Conservation (phyloP, 1,140 invertebrate species). For the Leucophenga varia region DNA sequence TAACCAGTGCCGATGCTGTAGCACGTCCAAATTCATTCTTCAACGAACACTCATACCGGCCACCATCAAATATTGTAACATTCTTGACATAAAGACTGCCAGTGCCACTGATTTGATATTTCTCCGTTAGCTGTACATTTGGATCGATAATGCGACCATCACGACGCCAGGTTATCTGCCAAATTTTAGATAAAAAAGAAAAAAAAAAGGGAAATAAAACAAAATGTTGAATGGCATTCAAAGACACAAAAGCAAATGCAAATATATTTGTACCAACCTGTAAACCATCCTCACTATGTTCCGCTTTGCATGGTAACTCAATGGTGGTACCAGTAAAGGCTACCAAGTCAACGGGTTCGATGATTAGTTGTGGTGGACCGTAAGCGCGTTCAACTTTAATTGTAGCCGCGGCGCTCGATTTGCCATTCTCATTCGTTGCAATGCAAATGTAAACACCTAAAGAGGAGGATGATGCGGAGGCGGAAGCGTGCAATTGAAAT, state of each 20-base stretch:
- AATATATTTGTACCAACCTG: background rate
- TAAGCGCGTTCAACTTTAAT: slow-evolving; percentile 62
- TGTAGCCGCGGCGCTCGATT: slow-evolving; percentile 65
- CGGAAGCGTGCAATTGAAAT: background rate
- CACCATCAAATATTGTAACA: slow-evolving; percentile 67
- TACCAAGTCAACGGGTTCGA: slow-evolving; percentile 70
- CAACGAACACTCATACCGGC: slow-evolving; percentile 85
- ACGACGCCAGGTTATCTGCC: background rate
- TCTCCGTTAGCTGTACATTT: slow-evolving; percentile 47
- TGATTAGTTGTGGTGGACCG: slow-evolving; percentile 61
- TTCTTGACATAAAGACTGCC: slow-evolving; percentile 77
- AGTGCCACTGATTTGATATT: slow-evolving; percentile 63
- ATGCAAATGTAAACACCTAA: slow-evolving; percentile 79
- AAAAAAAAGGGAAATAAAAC: too few relatives aligned
- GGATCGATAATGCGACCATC: background rate
- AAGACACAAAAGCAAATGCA: background rate
- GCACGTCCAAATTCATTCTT: slow-evolving; percentile 74
- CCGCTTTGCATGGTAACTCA: slow-evolving; percentile 75
- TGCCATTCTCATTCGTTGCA: slow-evolving; percentile 70
- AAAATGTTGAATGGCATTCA: too few relatives aligned
- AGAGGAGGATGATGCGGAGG: too few relatives aligned
- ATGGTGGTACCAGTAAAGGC: slow-evolving; percentile 68
- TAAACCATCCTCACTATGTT: slow-evolving; percentile 62
- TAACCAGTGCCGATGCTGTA: slow-evolving; percentile 67
- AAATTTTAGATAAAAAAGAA: background rate